Conservation (phyloP, 2,888 invertebrate species). For the Acleris holmiana region DNA sequence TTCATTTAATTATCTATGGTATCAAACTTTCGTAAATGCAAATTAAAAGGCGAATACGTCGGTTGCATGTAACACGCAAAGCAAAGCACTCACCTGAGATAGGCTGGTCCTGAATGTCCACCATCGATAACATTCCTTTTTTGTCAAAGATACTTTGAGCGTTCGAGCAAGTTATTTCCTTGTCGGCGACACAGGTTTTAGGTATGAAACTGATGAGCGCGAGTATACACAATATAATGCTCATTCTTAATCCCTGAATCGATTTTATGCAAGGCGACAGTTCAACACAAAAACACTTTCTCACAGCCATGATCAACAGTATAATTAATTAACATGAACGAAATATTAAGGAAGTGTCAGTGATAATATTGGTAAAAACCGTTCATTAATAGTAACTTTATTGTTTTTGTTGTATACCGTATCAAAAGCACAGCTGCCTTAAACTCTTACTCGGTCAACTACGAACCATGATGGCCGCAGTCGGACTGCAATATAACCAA, state of each 20-base stretch:
- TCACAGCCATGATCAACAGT: constrained; percentile 74
- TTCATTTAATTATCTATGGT: neutral
- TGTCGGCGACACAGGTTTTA: constrained; percentile 63
- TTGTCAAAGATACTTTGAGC: constrained; percentile 79
- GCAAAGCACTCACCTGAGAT: constrained; percentile 76
- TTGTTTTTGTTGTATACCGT: constrained; percentile 6
- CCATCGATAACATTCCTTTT: constrained; percentile 77
- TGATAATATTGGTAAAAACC: constrained; percentile 41
- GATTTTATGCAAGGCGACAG: constrained; percentile 81
- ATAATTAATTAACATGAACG: constrained; percentile 50
- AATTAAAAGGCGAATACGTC: too few species aligned
- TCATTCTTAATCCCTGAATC: constrained; percentile 80
- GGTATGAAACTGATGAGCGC: constrained; percentile 69
- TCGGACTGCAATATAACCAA: constrained; percentile 57
- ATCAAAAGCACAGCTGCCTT: neutral
- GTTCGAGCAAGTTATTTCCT: constrained; percentile 77
- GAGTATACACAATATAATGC: constrained; percentile 76
- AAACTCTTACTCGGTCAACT: constrained; percentile 56
- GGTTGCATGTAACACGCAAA: constrained; percentile 30
- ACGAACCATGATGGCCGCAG: constrained; percentile 78
- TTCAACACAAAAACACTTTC: constrained; percentile 79
- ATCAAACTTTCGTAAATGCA: too few species aligned
- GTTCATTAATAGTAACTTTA: constrained; percentile 50
- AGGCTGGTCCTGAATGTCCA: constrained; percentile 78
- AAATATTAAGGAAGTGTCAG: constrained; percentile 24